A percentile compares a stretch with the other conserved stretches of the same genome.
Evolutionary conservation across 1,140 invertebrate genomes (phyloP).

Genomic region (Aphis craccivora): DNA sequence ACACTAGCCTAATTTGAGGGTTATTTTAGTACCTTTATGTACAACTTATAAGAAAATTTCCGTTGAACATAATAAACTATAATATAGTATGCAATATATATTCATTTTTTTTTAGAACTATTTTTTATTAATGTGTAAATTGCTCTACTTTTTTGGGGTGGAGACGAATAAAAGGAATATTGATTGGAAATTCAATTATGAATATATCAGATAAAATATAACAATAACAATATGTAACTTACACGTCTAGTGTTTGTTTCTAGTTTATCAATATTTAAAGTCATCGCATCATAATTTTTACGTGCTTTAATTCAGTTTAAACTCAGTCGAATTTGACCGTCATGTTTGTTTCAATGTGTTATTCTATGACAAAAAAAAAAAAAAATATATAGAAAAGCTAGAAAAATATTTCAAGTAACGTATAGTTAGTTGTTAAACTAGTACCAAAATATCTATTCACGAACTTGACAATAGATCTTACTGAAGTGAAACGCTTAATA

Average conservation of each 20-base stretch:
- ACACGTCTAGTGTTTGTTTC: background rate
- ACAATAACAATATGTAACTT: background rate
- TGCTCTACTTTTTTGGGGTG: background rate
- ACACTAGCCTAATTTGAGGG: background rate
- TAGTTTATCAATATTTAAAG: background rate
- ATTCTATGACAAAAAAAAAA: background rate
- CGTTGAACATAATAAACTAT: background rate
- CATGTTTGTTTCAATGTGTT: conserved; percentile 22
- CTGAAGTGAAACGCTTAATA: conserved; percentile 30
- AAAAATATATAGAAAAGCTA: background rate
- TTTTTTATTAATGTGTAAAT: background rate
- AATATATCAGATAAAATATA: background rate
- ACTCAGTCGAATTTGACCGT: background rate
- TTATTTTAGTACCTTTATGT: background rate
- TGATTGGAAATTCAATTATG: background rate
- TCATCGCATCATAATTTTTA: background rate
- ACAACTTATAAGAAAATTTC: background rate
- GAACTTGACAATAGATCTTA: conserved; percentile 15
- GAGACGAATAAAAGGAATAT: background rate
- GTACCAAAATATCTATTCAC: conserved; percentile 13
- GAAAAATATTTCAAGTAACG: background rate
- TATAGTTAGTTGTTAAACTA: background rate
- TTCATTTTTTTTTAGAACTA: background rate
- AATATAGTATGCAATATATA: background rate
- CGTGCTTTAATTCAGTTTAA: background rate